Evolutionary conservation across 2,888 invertebrate species (phyloP), one percentile per base, ranked within the genome.

Genomic region (Morinoia aosen): DNA sequence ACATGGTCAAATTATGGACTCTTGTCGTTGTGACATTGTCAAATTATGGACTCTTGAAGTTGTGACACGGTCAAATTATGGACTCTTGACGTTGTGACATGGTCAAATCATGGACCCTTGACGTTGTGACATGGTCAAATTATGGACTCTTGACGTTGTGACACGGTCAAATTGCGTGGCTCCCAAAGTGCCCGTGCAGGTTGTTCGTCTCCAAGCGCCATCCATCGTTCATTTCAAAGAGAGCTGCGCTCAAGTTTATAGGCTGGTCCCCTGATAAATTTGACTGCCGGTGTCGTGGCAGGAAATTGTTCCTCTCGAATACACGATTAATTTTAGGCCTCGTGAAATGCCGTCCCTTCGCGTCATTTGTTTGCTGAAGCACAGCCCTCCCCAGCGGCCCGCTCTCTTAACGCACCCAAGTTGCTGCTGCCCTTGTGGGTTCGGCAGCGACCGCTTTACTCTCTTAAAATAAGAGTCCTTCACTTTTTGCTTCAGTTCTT

Each of bases 271-370:
- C 76, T 76, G 76, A 76, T 76, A 76, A 76, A 76, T 76, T 76
- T 76, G 76, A 16, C 76, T 76, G 76, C 76, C 76, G 10, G 76
- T 76, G 76, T 76, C 76, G 76, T 33, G 76, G 76, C 76, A 76
- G 76, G 76, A 76, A 76, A 76, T 76, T 76, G 76, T 76, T 76
- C 76, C 76, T 76, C 76, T 76, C 76, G 76, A 76, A 76, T 76
- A 33, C 76, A 76, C 76, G 76, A 76, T 76, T 76, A 76, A 76
- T 76, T 76, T 76, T 76, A 76, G 33, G 76, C 76, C 76, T 76
- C 76, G 76, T 76, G 76, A 76, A 76, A 76, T 76, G 76, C 76
- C 76, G 76, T 76, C 76, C 76, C 76, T 76, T 33, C 25, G 76
- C 76, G 33, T 76, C 76, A 76, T 76, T 76, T 76, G 76, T 76